Evolutionary conservation across 2,113 vertebrate species (phyloP).

Genomic region (Pholis gunnellus): DNA sequence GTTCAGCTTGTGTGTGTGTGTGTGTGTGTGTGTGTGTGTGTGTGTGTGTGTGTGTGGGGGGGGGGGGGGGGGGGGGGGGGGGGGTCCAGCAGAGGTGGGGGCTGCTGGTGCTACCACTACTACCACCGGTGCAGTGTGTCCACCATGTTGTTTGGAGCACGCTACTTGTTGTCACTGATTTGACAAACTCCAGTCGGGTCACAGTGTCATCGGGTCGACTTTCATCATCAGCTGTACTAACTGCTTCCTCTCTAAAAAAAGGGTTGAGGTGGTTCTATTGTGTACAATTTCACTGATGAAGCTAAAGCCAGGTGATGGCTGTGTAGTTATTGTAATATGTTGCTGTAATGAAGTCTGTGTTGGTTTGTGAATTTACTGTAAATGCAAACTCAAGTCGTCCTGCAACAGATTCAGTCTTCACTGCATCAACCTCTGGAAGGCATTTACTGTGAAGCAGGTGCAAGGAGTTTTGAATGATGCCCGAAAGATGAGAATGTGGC

Average conservation of each 20-base stretch:
- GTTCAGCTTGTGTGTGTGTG: slow-evolving; percentile 28
- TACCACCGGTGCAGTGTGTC: slow-evolving; percentile 14
- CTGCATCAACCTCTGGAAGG: neutral
- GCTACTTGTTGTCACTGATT: slow-evolving; percentile 10
- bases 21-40: neutral
- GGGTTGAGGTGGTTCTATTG: neutral
- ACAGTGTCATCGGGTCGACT: neutral
- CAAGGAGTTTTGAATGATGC: neutral
- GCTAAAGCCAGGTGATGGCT: neutral
- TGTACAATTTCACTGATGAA: neutral
- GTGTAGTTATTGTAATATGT: neutral
- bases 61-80: neutral
- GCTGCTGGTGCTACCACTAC: slow-evolving; percentile 12
- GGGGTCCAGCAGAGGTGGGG: slow-evolving; percentile 33
- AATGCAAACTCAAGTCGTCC: neutral
- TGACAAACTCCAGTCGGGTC: slow-evolving; percentile 38
- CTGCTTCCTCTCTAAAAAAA: neutral
- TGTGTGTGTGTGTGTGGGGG: neutral
- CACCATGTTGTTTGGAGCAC: slow-evolving; percentile 38
- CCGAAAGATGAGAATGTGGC: neutral
- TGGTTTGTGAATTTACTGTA: neutral
- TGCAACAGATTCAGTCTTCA: neutral
- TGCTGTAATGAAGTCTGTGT: neutral
- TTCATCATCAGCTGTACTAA: neutral
- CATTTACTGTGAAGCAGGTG: neutral